Conservation (phyloP, 2,113 vertebrate genomes). For the Gymnogyps californianus region DNA sequence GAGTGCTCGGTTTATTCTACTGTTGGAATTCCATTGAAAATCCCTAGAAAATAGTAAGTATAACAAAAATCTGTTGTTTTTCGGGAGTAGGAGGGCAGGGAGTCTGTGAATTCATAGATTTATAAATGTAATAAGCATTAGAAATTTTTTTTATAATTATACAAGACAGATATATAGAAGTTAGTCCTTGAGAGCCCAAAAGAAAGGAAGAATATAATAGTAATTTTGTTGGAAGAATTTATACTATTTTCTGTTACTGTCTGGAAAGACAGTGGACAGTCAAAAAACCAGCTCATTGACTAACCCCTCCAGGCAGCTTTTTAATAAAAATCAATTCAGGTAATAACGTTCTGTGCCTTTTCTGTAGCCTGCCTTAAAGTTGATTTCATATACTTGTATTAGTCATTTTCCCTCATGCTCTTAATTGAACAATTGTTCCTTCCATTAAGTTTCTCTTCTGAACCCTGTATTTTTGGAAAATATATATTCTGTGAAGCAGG, state of each 20-base stretch:
- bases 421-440: neutral
- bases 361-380: neutral
- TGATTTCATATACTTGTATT: neutral
- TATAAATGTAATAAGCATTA: neutral
- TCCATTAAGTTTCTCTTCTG: neutral
- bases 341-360: neutral
- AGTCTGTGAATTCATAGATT: neutral
- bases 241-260: neutral
- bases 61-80: neutral
- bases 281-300: neutral
- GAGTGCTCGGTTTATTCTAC: neutral
- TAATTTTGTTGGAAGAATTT: neutral
- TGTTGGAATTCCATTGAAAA: neutral
- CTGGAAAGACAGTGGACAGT: neutral
- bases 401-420: neutral
- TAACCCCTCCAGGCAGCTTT: neutral
- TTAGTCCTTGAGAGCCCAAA: neutral
- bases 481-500: neutral
- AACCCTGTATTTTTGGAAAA: neutral
- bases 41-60: neutral
- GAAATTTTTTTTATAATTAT: neutral
- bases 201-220: neutral
- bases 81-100: fast-evolving
- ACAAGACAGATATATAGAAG: neutral
- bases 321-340: neutral